phyloP scores from a whole-genome alignment of 2,113 vertebrate genomes.

The Henicopernis longicauda region DNA sequence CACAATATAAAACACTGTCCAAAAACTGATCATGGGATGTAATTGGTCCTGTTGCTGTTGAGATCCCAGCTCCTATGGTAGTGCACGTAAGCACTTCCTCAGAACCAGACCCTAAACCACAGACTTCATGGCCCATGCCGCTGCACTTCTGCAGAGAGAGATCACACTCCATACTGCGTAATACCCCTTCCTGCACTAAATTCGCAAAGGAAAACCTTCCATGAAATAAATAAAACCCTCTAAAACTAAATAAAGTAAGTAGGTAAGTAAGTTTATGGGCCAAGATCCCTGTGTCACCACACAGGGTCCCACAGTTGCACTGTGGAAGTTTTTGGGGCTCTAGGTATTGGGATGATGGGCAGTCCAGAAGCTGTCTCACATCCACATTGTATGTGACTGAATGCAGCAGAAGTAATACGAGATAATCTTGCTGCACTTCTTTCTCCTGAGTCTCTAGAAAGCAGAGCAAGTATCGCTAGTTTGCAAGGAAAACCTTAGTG shows the following conservation, averaged over 20 bases:
- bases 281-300: not conserved
- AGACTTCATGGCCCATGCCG: not conserved
- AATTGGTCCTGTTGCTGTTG: not conserved
- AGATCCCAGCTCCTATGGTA: not conserved
- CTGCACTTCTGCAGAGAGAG: not conserved
- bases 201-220: not conserved
- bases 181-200: not conserved
- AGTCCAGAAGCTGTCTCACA: not conserved
- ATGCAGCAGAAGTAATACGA: not conserved
- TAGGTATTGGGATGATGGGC: not conserved
- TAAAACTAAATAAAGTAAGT: not conserved
- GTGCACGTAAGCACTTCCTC: not conserved
- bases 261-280: not conserved
- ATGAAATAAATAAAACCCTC: not conserved
- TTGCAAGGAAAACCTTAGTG: not conserved
- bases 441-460: not conserved
- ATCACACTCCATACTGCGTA: not conserved
- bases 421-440: not conserved
- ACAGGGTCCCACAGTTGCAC: not conserved
- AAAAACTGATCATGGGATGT: not conserved
- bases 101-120: not conserved
- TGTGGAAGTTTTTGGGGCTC: not conserved
- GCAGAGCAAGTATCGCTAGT: not conserved
- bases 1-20: not conserved
- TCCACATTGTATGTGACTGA: not conserved